Percentiles rank a stretch among this genome's conserved stretches.
These are phyloP conservation scores for Serripes groenlandicus DNA, from an alignment of 2,888 invertebrate genomes.

Conservation along the genomic window DNA sequence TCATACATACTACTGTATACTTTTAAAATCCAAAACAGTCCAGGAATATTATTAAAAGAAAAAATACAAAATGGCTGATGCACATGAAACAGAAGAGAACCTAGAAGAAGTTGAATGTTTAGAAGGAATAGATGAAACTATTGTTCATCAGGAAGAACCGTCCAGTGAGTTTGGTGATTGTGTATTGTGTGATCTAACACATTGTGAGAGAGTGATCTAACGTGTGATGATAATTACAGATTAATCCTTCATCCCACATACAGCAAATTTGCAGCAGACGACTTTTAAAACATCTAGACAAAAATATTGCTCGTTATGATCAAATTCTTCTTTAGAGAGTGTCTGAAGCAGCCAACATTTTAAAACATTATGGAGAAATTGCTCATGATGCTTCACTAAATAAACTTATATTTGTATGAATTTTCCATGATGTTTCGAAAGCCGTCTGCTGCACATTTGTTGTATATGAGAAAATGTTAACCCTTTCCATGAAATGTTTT, in stretches of 20 bases:
- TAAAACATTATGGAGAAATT: neutral
- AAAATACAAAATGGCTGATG: neutral
- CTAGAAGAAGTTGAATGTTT: neutral
- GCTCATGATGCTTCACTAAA: too few species aligned
- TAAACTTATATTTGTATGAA: too few species aligned
- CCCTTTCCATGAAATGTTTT: too few species aligned
- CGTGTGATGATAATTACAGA: neutral
- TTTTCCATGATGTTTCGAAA: too few species aligned
- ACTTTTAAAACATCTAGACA: neutral
- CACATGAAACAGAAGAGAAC: neutral
- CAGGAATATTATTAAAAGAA: neutral
- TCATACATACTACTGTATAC: neutral
- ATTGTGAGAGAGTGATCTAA: neutral
- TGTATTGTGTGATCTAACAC: neutral
- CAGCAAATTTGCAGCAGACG: neutral
- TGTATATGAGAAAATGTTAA: too few species aligned
- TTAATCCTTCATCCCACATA: neutral
- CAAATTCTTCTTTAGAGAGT: neutral
- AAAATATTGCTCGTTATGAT: too few species aligned
- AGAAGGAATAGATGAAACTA: conserved; percentile 24
- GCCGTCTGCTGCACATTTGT: too few species aligned
- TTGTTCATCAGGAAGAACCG: conserved; percentile 60
- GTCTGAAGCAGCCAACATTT: neutral
- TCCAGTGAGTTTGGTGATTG: conserved; percentile 44
- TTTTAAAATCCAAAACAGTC: neutral